Conservation (phyloP, 1,140 invertebrate species). For the Listronotus bonariensis region DNA sequence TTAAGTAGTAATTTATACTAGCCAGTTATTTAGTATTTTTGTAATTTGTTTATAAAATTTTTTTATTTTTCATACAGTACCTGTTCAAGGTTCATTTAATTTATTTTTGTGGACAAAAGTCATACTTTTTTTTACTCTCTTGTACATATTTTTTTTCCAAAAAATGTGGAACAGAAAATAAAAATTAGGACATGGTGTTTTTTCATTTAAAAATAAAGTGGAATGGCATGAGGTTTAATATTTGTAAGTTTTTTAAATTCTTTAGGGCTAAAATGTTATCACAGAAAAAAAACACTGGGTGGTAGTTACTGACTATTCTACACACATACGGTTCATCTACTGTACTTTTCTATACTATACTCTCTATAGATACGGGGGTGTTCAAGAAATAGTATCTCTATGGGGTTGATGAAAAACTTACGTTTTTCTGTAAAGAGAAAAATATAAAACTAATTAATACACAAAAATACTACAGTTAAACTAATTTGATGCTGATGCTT, state of each 20-base stretch:
- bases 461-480: background rate
- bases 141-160: too few relatives aligned
- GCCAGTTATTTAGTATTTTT: too few relatives aligned
- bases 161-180: too few relatives aligned
- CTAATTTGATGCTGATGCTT: background rate
- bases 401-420: constrained; percentile 41
- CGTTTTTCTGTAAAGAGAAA: constrained; percentile 46
- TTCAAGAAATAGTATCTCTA: constrained; percentile 24
- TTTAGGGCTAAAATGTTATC: background rate
- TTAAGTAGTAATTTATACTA: too few relatives aligned
- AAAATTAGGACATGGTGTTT: too few relatives aligned
- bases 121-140: too few relatives aligned
- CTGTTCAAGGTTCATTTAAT: too few relatives aligned
- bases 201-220: background rate
- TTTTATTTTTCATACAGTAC: too few relatives aligned
- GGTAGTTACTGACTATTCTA: constrained; percentile 23
- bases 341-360: constrained; percentile 14
- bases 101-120: too few relatives aligned
- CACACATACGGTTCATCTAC: constrained; percentile 35
- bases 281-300: constrained; percentile 10
- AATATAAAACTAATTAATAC: constrained; percentile 28
- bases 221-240: background rate
- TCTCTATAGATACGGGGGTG: constrained; percentile 26
- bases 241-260: constrained; percentile 1
- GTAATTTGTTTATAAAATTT: too few relatives aligned